Conservation (phyloP, 2,797 vertebrate genomes). For the Falco naumanni region DNA sequence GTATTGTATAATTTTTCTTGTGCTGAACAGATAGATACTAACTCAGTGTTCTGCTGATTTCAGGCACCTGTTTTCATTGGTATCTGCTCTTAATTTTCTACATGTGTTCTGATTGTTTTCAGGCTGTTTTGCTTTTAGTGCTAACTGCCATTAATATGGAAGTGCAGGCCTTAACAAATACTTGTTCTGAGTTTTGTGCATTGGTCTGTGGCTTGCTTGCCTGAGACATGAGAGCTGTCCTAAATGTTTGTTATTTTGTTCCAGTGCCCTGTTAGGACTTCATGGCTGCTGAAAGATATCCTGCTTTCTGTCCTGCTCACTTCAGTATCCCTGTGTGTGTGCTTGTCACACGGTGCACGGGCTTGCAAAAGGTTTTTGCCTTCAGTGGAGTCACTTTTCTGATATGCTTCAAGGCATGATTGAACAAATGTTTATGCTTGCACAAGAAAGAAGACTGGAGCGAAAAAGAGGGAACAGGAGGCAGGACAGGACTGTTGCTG, state of each 20-base stretch:
- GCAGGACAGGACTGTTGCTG: not conserved
- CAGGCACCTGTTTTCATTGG: not conserved
- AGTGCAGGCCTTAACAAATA: not conserved
- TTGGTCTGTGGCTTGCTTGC: not conserved
- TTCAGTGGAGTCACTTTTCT: not conserved
- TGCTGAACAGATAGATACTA: not conserved
- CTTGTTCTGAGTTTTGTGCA: not conserved
- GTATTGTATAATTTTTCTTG: not conserved
- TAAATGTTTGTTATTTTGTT: not conserved
- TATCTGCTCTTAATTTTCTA: not conserved
- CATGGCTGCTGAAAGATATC: not conserved
- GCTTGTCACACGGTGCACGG: rapidly evolving
- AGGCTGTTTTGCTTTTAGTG: not conserved
- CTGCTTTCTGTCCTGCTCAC: not conserved
- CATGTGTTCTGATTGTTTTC: not conserved
- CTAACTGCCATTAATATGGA: not conserved
- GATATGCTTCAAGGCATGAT: not conserved
- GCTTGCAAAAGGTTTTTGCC: not conserved
- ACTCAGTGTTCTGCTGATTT: not conserved
- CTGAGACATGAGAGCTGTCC: not conserved
- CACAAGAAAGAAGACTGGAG: not conserved
- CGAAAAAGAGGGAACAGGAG: not conserved
- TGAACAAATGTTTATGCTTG: not conserved
- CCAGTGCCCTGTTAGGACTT: not conserved
- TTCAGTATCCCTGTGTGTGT: not conserved